Evolutionary conservation across 2,797 vertebrate species (phyloP), one percentile per base, ranked within the genome.

Genomic region (Sphenodon punctatus): DNA sequence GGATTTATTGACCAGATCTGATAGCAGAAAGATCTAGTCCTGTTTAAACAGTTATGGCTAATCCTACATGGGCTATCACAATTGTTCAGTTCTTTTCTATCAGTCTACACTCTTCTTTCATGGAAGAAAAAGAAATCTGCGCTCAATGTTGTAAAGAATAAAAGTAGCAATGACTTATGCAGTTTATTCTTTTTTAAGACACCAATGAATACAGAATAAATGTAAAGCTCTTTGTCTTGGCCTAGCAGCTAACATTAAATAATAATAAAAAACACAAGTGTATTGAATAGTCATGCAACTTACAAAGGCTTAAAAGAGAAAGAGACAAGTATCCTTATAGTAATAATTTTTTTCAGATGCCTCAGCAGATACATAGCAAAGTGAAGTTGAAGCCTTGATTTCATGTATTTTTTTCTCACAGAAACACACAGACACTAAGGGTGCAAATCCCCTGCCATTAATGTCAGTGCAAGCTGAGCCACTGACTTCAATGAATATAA

Each of bases 11-110:
- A 63, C 12, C 11, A 77, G 71, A 56, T 84, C 55, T 56, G 32
- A 30, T 23, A 69, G 72, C n/a, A 49, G 48, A 81, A 36, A 34
- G 66, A 25, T 5, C 12, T 4, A 63, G 41, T 70, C 59, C 36
- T 46, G 22, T 75, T 91, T 79, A 46, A 69, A 74, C 23, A 59
- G 74, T 68, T 74, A 45, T 3, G 15, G 39, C 61, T 48, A 75
- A 46, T 15, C 7, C 22, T 61, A 2, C 13, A 15, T 16, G 58
- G 42, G 45, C 19, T n/a, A n/a, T 0, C 0, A 1, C 38, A n/a
- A 11, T 5, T 36, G 22, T 11, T 59, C 67, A 70, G 34, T 6
- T 48, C 4, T 61, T 10, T 7, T 41, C 14, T 4, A 53, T 27
- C 0, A 10, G 19, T 10, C 51, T 5, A 2, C 1, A 12, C 70